A percentile compares a stretch with the other conserved stretches of the same genome.
phyloP scores from a whole-genome alignment of 2,113 vertebrate species.

The Entelurus aequoreus region DNA sequence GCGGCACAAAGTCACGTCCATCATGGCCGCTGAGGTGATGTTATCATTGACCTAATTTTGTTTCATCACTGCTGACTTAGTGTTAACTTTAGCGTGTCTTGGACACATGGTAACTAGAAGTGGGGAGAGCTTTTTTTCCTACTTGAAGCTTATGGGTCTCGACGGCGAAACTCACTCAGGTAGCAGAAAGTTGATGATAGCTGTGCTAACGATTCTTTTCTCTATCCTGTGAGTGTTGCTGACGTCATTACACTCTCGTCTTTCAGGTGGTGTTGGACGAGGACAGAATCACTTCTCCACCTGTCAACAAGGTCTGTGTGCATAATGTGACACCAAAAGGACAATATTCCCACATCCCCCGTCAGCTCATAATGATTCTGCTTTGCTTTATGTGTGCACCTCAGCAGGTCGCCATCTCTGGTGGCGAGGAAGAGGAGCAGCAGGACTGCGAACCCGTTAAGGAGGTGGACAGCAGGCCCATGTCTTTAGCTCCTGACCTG shows the following conservation, averaged over 20 bases:
- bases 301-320: conserved; percentile 54
- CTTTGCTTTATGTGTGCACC: background rate
- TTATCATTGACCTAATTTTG: no score
- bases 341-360: no score
- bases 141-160: no score
- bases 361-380: no score
- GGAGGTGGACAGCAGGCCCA: background rate
- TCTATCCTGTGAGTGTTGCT: background rate
- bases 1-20: conserved; percentile 62
- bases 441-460: conserved; percentile 23
- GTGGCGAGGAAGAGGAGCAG: conserved; percentile 25
- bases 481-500: no score
- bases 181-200: no score
- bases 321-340: background rate
- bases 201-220: no score
- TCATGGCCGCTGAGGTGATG: conserved; percentile 61
- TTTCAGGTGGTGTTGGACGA: conserved; percentile 44
- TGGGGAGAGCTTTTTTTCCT: no score
- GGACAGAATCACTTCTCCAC: conserved; percentile 24
- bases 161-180: no score
- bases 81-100: no score
- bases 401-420: background rate
- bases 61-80: no score
- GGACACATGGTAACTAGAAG: no score
- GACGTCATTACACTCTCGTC: conserved; percentile 30